phyloP scores from a whole-genome alignment of 2,888 invertebrate species.

The Melanotus villosus region DNA sequence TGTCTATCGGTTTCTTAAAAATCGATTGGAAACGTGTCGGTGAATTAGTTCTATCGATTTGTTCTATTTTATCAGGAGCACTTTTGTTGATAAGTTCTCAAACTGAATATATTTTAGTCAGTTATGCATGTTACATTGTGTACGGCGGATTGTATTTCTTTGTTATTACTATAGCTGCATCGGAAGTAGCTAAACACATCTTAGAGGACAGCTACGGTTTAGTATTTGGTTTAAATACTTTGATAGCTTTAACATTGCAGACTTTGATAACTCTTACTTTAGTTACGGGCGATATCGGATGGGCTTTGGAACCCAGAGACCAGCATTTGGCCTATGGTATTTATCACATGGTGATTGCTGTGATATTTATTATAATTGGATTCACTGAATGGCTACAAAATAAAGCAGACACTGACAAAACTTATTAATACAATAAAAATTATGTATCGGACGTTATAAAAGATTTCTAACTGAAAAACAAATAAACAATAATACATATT shows the following conservation, averaged over 20 bases:
- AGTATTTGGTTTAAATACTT: constrained; percentile 92
- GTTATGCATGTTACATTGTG: constrained; percentile 82
- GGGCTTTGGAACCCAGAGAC: constrained; percentile 68
- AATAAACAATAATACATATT: too few species aligned
- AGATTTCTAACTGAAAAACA: too few species aligned
- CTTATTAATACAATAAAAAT: too few species aligned
- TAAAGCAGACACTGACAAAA: too few species aligned
- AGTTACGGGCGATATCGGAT: constrained; percentile 66
- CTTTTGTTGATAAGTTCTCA: constrained; percentile 69
- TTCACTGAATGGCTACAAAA: constrained; percentile 61
- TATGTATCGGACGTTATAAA: too few species aligned
- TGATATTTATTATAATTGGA: constrained; percentile 71
- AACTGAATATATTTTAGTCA: constrained; percentile 70
- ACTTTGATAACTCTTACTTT: constrained; percentile 82
- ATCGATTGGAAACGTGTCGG: constrained; percentile 66
- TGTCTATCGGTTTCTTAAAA: constrained; percentile 70
- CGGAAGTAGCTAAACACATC: constrained; percentile 87
- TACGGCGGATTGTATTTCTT: constrained; percentile 86
- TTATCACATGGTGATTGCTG: constrained; percentile 76
- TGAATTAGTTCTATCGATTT: constrained; percentile 68
- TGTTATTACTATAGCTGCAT: constrained; percentile 85
- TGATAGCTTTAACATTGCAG: constrained; percentile 84
- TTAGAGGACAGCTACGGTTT: constrained; percentile 89
- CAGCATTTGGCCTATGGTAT: constrained; percentile 82
- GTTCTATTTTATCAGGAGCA: constrained; percentile 71